phyloP scores from a whole-genome alignment of 92 coral and sea anemone species.

The Blastomussa wellsi region DNA sequence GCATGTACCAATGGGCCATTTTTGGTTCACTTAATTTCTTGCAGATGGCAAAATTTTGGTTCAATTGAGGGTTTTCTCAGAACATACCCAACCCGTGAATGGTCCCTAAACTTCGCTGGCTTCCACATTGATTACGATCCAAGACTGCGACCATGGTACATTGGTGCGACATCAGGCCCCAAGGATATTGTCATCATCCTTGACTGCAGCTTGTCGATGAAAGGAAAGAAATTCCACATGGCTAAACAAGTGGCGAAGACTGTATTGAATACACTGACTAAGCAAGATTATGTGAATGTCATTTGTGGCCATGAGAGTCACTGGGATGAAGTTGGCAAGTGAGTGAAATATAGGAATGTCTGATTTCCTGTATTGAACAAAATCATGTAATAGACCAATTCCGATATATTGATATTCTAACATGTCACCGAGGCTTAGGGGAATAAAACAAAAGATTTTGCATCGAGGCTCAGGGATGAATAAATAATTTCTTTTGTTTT shows the following conservation, averaged over 20 bases:
- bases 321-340: slow-evolving; percentile 99
- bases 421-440: too few relatives aligned
- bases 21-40: background rate
- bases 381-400: too few relatives aligned
- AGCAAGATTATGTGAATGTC: slow-evolving; percentile 97
- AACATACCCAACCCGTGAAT: slow-evolving; percentile 89
- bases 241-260: slow-evolving; percentile 97
- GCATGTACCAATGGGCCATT: too few relatives aligned
- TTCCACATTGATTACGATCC: slow-evolving; percentile 96
- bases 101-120: slow-evolving; percentile 97
- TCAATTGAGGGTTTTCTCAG: slow-evolving; percentile 88
- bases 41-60: slow-evolving; percentile 99
- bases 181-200: slow-evolving; percentile 93
- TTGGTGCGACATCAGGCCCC: slow-evolving; percentile 98
- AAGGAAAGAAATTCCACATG: slow-evolving; percentile 89
- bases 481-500: too few relatives aligned
- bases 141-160: slow-evolving; percentile 98
- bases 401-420: too few relatives aligned
- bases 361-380: too few relatives aligned
- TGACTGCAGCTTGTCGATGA: slow-evolving; percentile 96
- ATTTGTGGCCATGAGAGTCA: slow-evolving; percentile 93
- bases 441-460: too few relatives aligned
- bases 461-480: too few relatives aligned
- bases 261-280: slow-evolving; percentile 89
- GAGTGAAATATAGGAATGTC: slow-evolving; percentile 31